phyloP scores from a whole-genome alignment of 2,113 vertebrate genomes.

The Charina bottae region DNA sequence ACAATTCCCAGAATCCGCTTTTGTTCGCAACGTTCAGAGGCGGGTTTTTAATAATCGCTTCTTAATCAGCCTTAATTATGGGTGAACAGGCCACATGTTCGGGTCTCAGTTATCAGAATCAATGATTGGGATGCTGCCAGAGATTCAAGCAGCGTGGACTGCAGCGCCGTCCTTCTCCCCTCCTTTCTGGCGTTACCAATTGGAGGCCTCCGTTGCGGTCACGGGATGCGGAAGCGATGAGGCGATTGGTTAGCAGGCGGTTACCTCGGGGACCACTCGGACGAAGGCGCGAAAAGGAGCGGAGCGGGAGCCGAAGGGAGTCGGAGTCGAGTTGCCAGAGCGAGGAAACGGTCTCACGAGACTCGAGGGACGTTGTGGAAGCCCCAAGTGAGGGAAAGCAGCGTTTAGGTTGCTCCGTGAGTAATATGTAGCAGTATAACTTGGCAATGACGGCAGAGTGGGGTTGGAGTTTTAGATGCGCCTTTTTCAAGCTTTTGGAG shows the following conservation, averaged over 20 bases:
- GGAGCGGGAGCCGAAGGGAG: neutral
- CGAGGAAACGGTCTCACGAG: neutral
- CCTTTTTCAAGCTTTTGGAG: neutral
- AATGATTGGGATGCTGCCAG: neutral
- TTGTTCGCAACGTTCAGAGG: rapidly evolving
- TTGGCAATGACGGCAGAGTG: neutral
- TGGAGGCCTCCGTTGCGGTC: rapidly evolving
- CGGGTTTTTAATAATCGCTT: neutral
- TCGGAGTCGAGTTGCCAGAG: rapidly evolving
- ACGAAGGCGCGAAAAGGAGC: slow-evolving; percentile 49
- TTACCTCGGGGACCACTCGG: rapidly evolving
- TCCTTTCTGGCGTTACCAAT: neutral
- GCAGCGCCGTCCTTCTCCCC: neutral
- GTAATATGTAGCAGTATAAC: neutral
- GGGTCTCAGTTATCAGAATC: neutral
- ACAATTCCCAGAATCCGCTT: neutral
- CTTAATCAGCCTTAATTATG: neutral
- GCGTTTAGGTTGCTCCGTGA: neutral
- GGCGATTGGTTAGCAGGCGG: neutral
- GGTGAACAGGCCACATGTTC: neutral
- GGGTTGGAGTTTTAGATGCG: neutral
- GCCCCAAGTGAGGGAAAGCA: neutral
- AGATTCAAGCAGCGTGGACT: neutral
- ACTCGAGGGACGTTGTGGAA: neutral
- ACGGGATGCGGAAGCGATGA: rapidly evolving